A percentile compares a stretch with the other conserved stretches of the same genome.
phyloP scores from a whole-genome alignment of 2,797 vertebrate species.

The Parauchenoglanis ngamensis region DNA sequence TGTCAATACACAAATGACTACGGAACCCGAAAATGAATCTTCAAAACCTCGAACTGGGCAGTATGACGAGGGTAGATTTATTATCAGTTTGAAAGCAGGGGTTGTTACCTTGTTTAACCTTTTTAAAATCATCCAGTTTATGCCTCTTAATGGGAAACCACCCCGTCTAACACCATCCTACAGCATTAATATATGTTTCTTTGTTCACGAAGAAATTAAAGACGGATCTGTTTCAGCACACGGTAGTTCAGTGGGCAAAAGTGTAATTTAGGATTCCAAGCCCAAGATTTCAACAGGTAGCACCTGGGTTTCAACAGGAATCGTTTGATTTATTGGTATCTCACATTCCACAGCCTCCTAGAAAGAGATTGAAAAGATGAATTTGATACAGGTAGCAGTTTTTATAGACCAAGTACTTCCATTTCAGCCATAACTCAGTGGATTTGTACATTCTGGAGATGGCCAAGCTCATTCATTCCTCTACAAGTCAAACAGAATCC shows the following conservation, averaged over 20 bases:
- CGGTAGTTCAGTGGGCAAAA: not conserved
- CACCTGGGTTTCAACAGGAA: slow-evolving; percentile 11
- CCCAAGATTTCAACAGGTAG: slow-evolving; percentile 2
- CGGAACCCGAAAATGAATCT: slow-evolving; percentile 2
- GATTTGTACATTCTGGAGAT: not conserved
- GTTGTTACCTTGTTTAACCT: not conserved
- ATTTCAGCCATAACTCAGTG: not conserved
- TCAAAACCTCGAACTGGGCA: not conserved
- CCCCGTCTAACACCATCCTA: not conserved
- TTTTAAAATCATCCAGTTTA: not conserved
- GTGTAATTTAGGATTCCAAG: not conserved
- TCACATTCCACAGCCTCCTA: not conserved
- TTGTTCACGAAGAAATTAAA: not conserved
- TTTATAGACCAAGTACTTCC: not conserved
- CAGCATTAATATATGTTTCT: not conserved
- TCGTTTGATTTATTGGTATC: slow-evolving; percentile 9
- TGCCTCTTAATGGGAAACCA: not conserved
- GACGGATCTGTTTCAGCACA: not conserved
- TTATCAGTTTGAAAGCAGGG: not conserved
- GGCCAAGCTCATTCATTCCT: not conserved
- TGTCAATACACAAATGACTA: not conserved
- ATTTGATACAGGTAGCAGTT: slow-evolving; percentile 3
- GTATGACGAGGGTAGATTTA: not conserved
- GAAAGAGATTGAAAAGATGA: slow-evolving; percentile 4
- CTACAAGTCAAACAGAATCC: not conserved